Evolutionary conservation across 1,140 invertebrate genomes (phyloP), one percentile per base, ranked within the genome.

Genomic region (Potamilus streckersoni): DNA sequence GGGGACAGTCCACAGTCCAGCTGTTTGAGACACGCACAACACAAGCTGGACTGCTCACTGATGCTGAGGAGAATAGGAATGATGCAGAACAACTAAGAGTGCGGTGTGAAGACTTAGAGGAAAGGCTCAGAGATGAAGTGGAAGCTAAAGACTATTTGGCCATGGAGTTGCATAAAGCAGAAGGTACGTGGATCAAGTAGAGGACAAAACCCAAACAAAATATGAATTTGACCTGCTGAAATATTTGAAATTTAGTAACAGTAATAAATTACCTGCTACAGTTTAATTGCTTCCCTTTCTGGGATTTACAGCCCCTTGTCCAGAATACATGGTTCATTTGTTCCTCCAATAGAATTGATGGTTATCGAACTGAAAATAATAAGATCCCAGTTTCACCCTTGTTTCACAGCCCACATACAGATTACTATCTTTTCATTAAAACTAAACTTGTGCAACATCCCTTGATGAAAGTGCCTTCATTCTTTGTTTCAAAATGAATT

Each of bases 91-190:
- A 74, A 4, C 59, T 82, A 6, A 69, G 72, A n/a, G 78, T 74
- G 11, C 78, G 81, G 49, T 79, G 77, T 65, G 74, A 80, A 56
- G 88, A 89, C 60, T 73, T 87, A 6, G 81, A 84, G n/a, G 84
- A 87, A 23, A 81, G 84, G 31, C 76, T 89, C 12, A 72, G 77
- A 27, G 78, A 82, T 17, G 88, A 89, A 76, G 79, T 85, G 6
- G 72, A 83, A 16, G 81, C 85, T 13, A 89, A 87, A 70, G 86
- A 88, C 61, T 86, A 83, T 68, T 80, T 90, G 19, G 86, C 83
- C 19, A 61, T 85, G n/a, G 88, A 89, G 72, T 79, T 90, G n/a
- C 81, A 88, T 74, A 90, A 86, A 76, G 84, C 87, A 19, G 84
- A 88, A 83, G 88, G 88, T 88, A 76, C n/a, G 64, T 60, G 27